phyloP scores from a whole-genome alignment of 2,113 vertebrate species.

The Lophochroa leadbeateri region DNA sequence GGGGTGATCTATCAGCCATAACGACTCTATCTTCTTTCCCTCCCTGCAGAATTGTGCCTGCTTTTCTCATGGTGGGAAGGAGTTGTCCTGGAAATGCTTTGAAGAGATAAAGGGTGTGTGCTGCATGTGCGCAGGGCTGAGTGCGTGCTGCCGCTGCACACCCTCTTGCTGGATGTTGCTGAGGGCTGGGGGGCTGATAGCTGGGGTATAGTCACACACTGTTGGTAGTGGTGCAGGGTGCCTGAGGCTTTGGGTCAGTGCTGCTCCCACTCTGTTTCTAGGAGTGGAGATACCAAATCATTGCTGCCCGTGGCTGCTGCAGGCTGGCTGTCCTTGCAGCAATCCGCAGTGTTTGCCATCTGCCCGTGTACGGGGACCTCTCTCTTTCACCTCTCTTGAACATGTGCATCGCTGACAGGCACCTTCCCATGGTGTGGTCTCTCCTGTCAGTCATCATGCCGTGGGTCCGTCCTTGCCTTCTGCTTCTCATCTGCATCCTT shows the following conservation, averaged over 20 bases:
- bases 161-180: rapidly evolving
- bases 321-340: background rate
- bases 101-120: background rate
- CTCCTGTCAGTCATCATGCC: background rate
- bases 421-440: rapidly evolving
- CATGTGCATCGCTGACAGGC: rapidly evolving
- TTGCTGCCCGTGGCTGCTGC: background rate
- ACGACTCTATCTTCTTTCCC: background rate
- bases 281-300: rapidly evolving
- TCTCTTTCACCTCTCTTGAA: background rate
- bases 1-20: background rate
- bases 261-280: rapidly evolving
- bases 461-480: background rate
- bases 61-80: background rate
- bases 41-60: background rate
- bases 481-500: background rate
- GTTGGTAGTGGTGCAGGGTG: background rate
- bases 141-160: rapidly evolving
- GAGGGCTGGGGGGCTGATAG: background rate
- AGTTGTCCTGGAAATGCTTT: background rate
- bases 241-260: rapidly evolving
- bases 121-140: rapidly evolving
- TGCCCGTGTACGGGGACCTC: background rate
- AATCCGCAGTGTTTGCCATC: background rate
- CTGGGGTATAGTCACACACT: rapidly evolving